Base-by-base conservation (phyloP, 2,888 invertebrate species). In the Perithous albicinctus region DNA sequence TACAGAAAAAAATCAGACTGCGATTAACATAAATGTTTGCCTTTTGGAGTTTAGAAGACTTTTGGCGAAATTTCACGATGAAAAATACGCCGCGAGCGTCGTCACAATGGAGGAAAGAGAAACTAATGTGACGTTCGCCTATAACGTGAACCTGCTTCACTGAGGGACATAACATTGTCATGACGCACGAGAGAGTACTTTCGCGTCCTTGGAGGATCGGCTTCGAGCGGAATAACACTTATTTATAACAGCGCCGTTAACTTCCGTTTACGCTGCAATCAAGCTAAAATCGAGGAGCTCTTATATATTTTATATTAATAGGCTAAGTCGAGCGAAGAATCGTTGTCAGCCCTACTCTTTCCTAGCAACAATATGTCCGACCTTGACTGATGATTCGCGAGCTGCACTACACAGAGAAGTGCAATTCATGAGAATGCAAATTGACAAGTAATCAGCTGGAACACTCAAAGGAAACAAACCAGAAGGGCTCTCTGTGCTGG, bases 131-230 rank as follows among this genome's bases (percentile, higher is more conserved):
- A 32, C 46, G 43, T 20, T 26, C 23, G 26, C 64, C 29, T 18
- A n/a, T n/a, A 46, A 15, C 63, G 56, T 32, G 66, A 66, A 46
- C 29, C 32, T 66, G 46, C 43, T 23, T n/a, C 32, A 32, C 46
- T 15, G 5, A 7, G 46, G 66, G 32, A 66, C 29, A 66, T 66
- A 64, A 43, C 64, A 64, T 23, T 43, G 43, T 26, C 7, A 43
- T 64, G 64, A 64, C 64, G 43, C 43, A 43, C 64, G 64, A 43
- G n/a, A n/a, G n/a, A n/a, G 26, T 64, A 64, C 43, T 43, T 15
- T 64, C 26, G 41, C 23, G 20, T 63, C 63, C 63, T 63, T 20
- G 61, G n/a, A 20, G 10, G 12, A 63, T 41, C 38, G 41, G 41
- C 6, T 26, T 12, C 41, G 18, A 46, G 15, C 63, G 26, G n/a